Evolutionary conservation across 1,140 invertebrate genomes (phyloP).

Genomic region (Potamilus streckersoni): DNA sequence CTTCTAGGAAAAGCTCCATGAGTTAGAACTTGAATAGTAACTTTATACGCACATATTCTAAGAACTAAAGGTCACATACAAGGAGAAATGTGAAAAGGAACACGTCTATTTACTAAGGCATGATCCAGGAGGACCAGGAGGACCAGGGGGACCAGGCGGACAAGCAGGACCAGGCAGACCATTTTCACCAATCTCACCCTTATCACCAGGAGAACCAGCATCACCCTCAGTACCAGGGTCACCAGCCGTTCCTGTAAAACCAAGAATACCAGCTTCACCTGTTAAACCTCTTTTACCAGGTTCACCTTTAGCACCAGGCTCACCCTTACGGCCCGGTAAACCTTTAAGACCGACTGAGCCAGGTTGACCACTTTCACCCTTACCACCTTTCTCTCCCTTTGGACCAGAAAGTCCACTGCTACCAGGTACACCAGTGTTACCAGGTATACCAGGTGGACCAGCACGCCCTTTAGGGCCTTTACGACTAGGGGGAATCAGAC

Average conservation of each 20-base stretch:
- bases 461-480: too few species aligned
- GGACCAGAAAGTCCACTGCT: too few species aligned
- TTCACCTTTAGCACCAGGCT: constrained; percentile 11
- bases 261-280: neutral
- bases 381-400: neutral
- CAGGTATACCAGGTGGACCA: too few species aligned
- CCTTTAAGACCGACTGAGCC: constrained; percentile 8
- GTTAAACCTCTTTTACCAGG: neutral
- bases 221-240: constrained; percentile 6
- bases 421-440: too few species aligned
- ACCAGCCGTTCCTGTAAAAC: neutral
- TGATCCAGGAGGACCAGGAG: constrained; percentile 7
- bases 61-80: too few species aligned
- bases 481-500: too few species aligned
- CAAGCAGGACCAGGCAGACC: constrained; percentile 5
- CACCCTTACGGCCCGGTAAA: constrained; percentile 7
- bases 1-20: too few species aligned
- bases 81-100: too few species aligned
- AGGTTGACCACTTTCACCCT: neutral
- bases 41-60: too few species aligned
- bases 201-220: constrained; percentile 5
- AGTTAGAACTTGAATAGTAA: too few species aligned
- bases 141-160: neutral
- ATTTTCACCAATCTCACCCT: constrained; percentile 1
- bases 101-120: too few species aligned